Base-by-base conservation (phyloP, 2,113 vertebrate genomes). In the Pedionomus torquatus region DNA sequence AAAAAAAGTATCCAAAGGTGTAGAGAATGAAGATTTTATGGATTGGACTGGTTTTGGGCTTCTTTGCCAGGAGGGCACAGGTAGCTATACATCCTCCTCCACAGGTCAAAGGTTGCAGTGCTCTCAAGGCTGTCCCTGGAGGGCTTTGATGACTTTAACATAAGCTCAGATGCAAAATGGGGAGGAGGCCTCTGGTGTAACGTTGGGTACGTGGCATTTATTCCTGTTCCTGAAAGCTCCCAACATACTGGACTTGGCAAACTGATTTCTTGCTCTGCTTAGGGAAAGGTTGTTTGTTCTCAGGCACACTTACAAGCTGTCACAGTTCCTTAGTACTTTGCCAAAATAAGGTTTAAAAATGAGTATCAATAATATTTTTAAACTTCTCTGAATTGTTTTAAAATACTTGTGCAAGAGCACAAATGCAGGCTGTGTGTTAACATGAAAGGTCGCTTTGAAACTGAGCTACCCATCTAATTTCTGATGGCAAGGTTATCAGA, bases 281-380 rank as follows among this genome's bases (percentile, higher is more conserved):
- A 35, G 1, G 43, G 31, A 78, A 82, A 35, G 19, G 19, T 75
- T 60, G 60, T 49, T 91, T 75, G 24, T 61, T 89, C 86, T 79
- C 41, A 79, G 75, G 75, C 51, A 60, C 43, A 37, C 52, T 68
- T 78, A 58, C 5, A 57, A 43, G 35, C 60, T 93, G 65, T 91
- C 33, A 31, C 41, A 44, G 23, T 79, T 95, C 51, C 65, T 70
- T 43, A 65, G 25, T 43, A 43, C 51, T 61, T 89, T 91, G 41
- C 39, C 80, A 89, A 86, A 95, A 61, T 46, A 79, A 79, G 14
- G 9, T 75, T 82, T 86, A 28, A 82, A 74, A 83, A 48, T 55
- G 21, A 93, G 17, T 55, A 25, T 57, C 51, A 51, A 16, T 72
- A 54, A 63, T 81, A 64, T 78, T 85, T 91, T 85, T 74, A 85